Evolutionary conservation across 2,888 invertebrate genomes (phyloP).

Genomic region (Melikaiella ostensackeni): DNA sequence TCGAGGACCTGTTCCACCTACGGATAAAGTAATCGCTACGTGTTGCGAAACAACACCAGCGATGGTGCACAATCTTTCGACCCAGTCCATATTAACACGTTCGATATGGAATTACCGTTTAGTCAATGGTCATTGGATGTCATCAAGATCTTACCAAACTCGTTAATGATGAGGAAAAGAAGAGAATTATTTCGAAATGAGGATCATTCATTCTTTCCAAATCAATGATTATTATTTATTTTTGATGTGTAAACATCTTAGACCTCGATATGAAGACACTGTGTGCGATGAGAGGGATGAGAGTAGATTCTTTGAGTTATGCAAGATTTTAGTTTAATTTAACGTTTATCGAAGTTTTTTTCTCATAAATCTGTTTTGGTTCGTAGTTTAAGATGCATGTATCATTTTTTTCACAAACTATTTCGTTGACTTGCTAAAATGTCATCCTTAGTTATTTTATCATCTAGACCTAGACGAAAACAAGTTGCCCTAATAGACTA

Average conservation of each 20-base stretch:
- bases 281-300: too few relatives aligned
- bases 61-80: slow-evolving; percentile 32
- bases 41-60: slow-evolving; percentile 26
- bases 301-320: too few relatives aligned
- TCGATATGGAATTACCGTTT: slow-evolving; percentile 14
- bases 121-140: slow-evolving; percentile 2
- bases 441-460: not conserved
- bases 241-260: too few relatives aligned
- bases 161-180: not conserved
- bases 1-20: slow-evolving; percentile 36
- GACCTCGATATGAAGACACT: too few relatives aligned
- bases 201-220: not conserved
- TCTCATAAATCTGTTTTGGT: too few relatives aligned
- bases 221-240: too few relatives aligned
- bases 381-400: too few relatives aligned
- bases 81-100: slow-evolving; percentile 17
- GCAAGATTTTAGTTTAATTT: too few relatives aligned
- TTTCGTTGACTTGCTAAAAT: not conserved
- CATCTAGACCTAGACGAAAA: not conserved
- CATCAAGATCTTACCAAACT: not conserved
- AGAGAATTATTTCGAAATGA: not conserved
- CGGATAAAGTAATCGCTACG: slow-evolving; percentile 28
- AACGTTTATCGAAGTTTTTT: too few relatives aligned
- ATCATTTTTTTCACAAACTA: not conserved
- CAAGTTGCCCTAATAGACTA: not conserved